These are phyloP conservation scores for Aegypius monachus DNA, from an alignment of 2,113 vertebrate genomes.

Conservation along the genomic window DNA sequence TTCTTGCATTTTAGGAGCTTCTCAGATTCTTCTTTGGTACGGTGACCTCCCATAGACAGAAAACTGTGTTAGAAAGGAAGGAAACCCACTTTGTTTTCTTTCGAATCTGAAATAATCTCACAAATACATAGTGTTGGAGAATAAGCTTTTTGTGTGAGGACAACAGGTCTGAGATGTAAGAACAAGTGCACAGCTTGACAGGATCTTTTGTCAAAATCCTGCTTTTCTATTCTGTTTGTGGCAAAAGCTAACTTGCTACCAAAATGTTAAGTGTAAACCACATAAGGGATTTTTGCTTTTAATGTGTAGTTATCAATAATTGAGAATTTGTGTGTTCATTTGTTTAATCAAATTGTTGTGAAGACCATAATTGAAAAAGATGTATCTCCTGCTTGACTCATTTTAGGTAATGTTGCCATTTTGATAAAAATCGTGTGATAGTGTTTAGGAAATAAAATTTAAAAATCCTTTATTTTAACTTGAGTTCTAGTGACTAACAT, in stretches of 20 bases:
- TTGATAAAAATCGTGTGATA: neutral
- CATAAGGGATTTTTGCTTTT: neutral
- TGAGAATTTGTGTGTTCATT: neutral
- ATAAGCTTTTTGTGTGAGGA: neutral
- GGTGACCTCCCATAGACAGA: neutral
- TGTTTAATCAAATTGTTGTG: neutral
- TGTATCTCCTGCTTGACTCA: neutral
- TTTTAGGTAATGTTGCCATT: constrained; percentile 11
- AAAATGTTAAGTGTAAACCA: neutral
- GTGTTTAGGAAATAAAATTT: neutral
- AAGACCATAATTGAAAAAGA: neutral
- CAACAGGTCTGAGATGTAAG: constrained; percentile 13
- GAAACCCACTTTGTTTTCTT: neutral
- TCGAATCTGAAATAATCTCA: neutral
- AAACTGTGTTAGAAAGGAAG: neutral
- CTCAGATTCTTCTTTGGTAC: neutral
- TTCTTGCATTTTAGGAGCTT: neutral
- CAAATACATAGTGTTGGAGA: neutral
- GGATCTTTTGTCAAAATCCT: constrained; percentile 1
- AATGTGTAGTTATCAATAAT: neutral
- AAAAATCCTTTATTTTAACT: neutral
- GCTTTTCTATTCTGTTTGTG: neutral
- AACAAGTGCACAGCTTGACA: neutral
- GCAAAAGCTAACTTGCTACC: neutral
- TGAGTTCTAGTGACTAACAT: neutral